Conservation (phyloP, 2,797 vertebrate species). For the Etheostoma nigrum region DNA sequence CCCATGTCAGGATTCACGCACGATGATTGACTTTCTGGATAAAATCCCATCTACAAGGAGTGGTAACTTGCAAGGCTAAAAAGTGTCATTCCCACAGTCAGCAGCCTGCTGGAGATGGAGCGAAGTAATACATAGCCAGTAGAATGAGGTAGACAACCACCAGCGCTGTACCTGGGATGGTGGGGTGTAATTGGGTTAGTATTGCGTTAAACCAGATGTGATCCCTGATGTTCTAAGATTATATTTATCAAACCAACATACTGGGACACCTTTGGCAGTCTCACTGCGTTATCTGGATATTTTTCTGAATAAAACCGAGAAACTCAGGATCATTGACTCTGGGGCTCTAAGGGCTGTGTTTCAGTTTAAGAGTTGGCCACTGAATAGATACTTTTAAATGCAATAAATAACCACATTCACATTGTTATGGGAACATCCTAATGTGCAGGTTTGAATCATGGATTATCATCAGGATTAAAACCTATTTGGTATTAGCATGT, state of each 20-base stretch:
- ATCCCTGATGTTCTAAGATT: background rate
- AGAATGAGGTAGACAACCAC: slow-evolving; percentile 90
- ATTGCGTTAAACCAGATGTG: background rate
- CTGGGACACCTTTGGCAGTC: background rate
- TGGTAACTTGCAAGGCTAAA: background rate
- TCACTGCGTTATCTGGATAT: background rate
- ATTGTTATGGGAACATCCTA: background rate
- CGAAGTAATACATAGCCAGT: slow-evolving; percentile 87
- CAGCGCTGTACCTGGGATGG: slow-evolving; percentile 83
- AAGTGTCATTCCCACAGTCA: slow-evolving; percentile 56
- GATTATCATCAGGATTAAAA: too few relatives aligned
- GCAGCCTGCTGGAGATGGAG: slow-evolving; percentile 87
- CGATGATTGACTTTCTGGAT: background rate
- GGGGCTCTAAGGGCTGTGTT: too few relatives aligned
- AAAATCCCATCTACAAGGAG: background rate
- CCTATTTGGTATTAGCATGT: background rate
- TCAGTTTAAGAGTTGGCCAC: too few relatives aligned
- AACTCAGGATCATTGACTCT: background rate
- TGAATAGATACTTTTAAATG: background rate
- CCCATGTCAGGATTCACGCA: background rate
- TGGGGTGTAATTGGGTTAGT: too few relatives aligned
- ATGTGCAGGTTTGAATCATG: background rate
- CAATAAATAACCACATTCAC: background rate
- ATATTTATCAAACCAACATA: background rate
- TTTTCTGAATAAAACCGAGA: background rate